Conservation (phyloP, 2,113 vertebrate species). For the Nibea albiflora region DNA sequence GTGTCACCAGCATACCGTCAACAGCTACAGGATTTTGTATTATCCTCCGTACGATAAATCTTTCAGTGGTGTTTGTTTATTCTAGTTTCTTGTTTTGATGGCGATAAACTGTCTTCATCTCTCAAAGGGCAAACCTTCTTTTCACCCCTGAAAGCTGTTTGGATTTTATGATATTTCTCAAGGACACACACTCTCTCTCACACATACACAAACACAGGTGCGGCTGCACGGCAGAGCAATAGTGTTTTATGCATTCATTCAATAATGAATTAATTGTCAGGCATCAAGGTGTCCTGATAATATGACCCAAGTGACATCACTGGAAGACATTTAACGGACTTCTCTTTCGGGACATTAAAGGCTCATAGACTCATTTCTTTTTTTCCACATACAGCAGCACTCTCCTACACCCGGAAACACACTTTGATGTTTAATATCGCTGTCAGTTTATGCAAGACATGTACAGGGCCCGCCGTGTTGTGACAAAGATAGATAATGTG, state of each 20-base stretch:
- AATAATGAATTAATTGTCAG: constrained; percentile 3
- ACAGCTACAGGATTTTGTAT: constrained; percentile 19
- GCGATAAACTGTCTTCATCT: constrained; percentile 9
- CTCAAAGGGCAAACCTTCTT: not conserved
- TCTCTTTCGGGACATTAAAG: no score
- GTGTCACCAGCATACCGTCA: constrained; percentile 21
- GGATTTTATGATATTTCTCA: constrained; percentile 6
- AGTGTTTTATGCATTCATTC: not conserved
- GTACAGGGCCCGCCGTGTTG: no score
- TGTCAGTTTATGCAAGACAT: no score
- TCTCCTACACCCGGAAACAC: no score
- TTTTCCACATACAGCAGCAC: no score
- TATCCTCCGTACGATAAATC: not conserved
- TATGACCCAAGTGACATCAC: no score
- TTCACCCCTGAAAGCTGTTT: not conserved
- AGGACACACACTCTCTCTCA: not conserved
- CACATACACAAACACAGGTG: not conserved
- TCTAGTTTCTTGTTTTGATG: not conserved
- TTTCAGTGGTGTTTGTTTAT: constrained; percentile 2
- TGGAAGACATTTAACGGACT: no score
- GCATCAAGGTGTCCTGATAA: not conserved
- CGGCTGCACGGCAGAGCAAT: not conserved
- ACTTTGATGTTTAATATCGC: no score
- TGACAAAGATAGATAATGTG: no score
- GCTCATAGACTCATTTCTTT: no score